Percentiles rank a stretch among this genome's conserved stretches.
These are phyloP conservation scores for Hippocampus abdominalis DNA, from an alignment of 2,113 vertebrate genomes.

Conservation along the genomic window DNA sequence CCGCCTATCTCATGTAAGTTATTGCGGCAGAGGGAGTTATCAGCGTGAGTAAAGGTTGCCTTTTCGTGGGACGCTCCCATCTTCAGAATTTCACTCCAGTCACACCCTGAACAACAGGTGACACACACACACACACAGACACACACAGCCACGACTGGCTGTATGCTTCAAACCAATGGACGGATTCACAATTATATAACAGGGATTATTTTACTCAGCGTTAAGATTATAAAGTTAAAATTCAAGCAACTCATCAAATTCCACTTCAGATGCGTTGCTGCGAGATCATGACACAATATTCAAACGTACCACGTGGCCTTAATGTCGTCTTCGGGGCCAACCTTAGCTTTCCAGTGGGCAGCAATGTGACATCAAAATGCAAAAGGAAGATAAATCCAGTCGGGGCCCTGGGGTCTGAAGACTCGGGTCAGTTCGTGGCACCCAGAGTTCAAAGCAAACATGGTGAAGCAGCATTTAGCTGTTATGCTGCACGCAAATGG, in stretches of 20 bases:
- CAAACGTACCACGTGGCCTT: not conserved
- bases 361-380: too few relatives aligned
- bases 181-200: too few relatives aligned
- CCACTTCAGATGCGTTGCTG: too few relatives aligned
- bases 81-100: conserved; percentile 25
- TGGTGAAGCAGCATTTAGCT: too few relatives aligned
- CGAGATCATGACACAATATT: not conserved
- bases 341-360: too few relatives aligned
- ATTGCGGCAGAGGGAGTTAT: conserved; percentile 18
- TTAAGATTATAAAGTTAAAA: not conserved
- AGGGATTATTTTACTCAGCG: not conserved
- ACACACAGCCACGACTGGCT: not conserved
- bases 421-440: too few relatives aligned
- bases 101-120: conserved; percentile 30
- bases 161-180: not conserved
- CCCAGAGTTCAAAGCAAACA: too few relatives aligned
- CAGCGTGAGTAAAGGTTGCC: conserved; percentile 43
- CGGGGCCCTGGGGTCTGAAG: too few relatives aligned
- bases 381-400: too few relatives aligned
- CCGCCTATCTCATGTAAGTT: conserved; percentile 10
- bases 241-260: not conserved
- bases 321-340: too few relatives aligned
- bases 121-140: conserved; percentile 15
- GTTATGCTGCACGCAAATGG: too few relatives aligned
- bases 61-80: conserved; percentile 37